These are phyloP conservation scores for Oreochromis aureus DNA, from an alignment of 2,113 vertebrate genomes.

Conservation along the genomic window DNA sequence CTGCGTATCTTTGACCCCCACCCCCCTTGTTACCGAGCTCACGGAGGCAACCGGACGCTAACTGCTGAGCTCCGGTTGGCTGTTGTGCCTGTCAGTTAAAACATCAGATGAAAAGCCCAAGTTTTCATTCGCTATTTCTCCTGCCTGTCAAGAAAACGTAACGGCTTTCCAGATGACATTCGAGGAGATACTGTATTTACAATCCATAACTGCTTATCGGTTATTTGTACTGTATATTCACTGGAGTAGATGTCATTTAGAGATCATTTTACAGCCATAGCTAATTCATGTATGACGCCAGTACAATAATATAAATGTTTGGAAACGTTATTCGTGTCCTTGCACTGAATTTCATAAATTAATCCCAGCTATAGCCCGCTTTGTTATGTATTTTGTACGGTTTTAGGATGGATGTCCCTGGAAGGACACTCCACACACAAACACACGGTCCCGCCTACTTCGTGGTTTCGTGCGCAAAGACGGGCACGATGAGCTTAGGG, in stretches of 20 bases:
- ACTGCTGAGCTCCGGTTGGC: constrained; percentile 16
- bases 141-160: constrained; percentile 24
- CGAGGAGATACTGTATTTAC: constrained; percentile 8
- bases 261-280: not conserved
- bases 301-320: accelerated
- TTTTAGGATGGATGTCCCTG: constrained; percentile 18
- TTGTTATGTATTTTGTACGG: not conserved
- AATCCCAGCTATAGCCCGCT: not conserved
- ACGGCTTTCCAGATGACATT: constrained; percentile 14
- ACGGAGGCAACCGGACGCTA: constrained; percentile 33
- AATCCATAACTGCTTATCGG: not conserved
- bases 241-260: too few species aligned
- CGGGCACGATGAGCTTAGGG: constrained; percentile 14
- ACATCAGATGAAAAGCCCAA: not conserved
- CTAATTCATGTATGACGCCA: accelerated
- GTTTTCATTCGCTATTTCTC: not conserved
- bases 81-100: not conserved
- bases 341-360: not conserved
- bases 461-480: constrained; percentile 68
- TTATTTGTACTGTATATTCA: not conserved
- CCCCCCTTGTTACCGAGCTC: not conserved
- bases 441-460: constrained; percentile 60
- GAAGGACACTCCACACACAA: constrained; percentile 33
- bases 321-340: not conserved
- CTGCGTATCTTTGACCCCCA: constrained; percentile 67